Base-by-base conservation (phyloP, 2,888 invertebrate species). In the Meta bourneti region DNA sequence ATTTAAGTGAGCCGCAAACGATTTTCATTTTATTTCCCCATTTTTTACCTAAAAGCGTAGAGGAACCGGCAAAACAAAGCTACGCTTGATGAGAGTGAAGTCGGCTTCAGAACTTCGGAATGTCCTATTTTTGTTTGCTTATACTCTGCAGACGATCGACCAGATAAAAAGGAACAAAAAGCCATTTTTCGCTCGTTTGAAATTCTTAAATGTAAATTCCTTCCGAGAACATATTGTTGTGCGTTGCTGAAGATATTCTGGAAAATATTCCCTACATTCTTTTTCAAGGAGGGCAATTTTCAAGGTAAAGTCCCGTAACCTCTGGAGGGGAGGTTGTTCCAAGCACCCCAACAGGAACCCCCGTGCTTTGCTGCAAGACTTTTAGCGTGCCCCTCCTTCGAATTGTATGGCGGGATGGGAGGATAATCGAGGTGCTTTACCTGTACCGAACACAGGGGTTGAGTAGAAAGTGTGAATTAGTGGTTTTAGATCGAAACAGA, bases 251-350 rank as follows among this genome's bases (percentile, higher is more conserved):
- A 34, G 61, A 16, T 6, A 11, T 61, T 61, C 7, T 11, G 61
- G 61, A 61, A 61, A 61, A 61, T 9, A 9, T 16, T 5, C 61
- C 11, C 8, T 4, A 9, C 61, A 61, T 78, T 78, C 52, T 61
- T 9, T 6, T 16, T 70, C 20, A 77, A 87, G 87, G 75, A 49
- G 89, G 70, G 80, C 80, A 88, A 51, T 49, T 78, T 78, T 87
- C 49, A 74, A 72, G 61, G 70, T 70, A 49, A 61, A 83, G 89
- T 89, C 83, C 89, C 89, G 89, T 71, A 82, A 89, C 82, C 89
- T 82, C 83, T 83, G 52, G 34, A 34, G 61, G 16, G 70, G 70
- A 75, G 82, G 89, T 81, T 75, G 69, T 13, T 54, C 19, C 34
- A 34, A 48, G 81, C 77, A 72, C 78, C 82, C 89, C 71, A 48